These are phyloP conservation scores for Cyprinodon tularosa DNA, from an alignment of 2,113 vertebrate genomes.

Conservation along the genomic window DNA sequence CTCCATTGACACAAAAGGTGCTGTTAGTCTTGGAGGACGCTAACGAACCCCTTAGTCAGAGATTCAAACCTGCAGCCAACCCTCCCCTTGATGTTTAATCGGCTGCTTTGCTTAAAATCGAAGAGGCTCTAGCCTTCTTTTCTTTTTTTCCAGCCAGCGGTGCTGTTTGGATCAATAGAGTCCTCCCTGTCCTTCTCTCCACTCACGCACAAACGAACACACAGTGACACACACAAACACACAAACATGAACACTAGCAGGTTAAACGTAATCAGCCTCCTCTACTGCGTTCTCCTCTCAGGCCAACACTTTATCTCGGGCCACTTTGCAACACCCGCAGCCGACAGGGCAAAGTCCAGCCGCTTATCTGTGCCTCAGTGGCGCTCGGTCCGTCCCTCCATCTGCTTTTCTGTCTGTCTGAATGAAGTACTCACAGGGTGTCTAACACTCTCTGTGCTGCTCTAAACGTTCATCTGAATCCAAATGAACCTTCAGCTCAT, in stretches of 20 bases:
- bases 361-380: constrained; percentile 67
- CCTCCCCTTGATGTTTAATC: constrained; percentile 19
- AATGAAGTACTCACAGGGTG: constrained; percentile 25
- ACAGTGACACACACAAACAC: constrained; percentile 26
- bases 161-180: constrained; percentile 46
- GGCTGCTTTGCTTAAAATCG: background rate
- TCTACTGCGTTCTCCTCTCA: constrained; percentile 58
- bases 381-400: constrained; percentile 30
- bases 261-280: constrained; percentile 75
- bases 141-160: constrained; percentile 25
- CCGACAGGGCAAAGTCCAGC: constrained; percentile 77
- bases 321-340: constrained; percentile 75
- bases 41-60: background rate
- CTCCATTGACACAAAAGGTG: background rate
- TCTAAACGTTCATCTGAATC: background rate
- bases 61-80: background rate
- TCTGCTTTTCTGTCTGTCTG: constrained; percentile 27
- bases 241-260: constrained; percentile 16
- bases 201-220: constrained; percentile 17
- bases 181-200: constrained; percentile 16
- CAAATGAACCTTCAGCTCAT: background rate
- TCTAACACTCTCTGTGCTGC: constrained; percentile 18
- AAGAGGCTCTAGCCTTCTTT: background rate
- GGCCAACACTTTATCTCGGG: constrained; percentile 71
- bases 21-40: background rate